Percentiles rank a stretch among this genome's conserved stretches.
These are phyloP conservation scores for Zaprionus vittiger DNA, from an alignment of 1,140 invertebrate genomes.

Conservation along the genomic window DNA sequence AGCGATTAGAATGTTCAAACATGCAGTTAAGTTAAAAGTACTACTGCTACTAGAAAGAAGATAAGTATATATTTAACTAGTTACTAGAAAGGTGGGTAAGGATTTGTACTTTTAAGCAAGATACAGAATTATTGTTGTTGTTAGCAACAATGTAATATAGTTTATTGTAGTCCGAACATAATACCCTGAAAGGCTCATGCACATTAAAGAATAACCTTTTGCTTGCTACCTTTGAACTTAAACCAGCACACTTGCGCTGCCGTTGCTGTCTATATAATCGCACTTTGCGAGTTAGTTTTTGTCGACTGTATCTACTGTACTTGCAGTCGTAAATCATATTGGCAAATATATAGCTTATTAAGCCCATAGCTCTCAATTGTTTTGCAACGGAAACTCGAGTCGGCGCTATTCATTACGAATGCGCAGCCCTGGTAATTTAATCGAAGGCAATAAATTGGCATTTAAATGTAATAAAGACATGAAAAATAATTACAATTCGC, in stretches of 20 bases:
- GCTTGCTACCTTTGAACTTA: neutral
- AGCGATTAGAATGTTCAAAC: too few relatives aligned
- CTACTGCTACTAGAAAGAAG: too few relatives aligned
- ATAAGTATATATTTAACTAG: too few relatives aligned
- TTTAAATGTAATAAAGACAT: constrained; percentile 82
- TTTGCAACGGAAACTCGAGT: constrained; percentile 24
- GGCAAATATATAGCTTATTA: constrained; percentile 44
- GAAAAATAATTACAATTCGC: constrained; percentile 74
- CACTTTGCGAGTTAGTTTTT: neutral
- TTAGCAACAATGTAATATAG: too few relatives aligned
- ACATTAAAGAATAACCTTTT: too few relatives aligned
- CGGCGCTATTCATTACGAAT: constrained; percentile 47
- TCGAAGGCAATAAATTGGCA: constrained; percentile 82
- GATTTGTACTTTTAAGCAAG: too few relatives aligned
- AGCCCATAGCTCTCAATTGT: constrained; percentile 39
- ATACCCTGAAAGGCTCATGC: too few relatives aligned
- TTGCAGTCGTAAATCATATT: constrained; percentile 30
- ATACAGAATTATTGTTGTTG: too few relatives aligned
- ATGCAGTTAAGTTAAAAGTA: too few relatives aligned
- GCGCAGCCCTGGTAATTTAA: constrained; percentile 66
- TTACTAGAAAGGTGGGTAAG: too few relatives aligned
- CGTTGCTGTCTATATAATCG: neutral
- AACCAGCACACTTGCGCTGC: too few relatives aligned
- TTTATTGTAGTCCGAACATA: too few relatives aligned
- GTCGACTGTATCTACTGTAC: neutral